Evolutionary conservation across 1,140 invertebrate species (phyloP).

Genomic region (Plutomurus gul): DNA sequence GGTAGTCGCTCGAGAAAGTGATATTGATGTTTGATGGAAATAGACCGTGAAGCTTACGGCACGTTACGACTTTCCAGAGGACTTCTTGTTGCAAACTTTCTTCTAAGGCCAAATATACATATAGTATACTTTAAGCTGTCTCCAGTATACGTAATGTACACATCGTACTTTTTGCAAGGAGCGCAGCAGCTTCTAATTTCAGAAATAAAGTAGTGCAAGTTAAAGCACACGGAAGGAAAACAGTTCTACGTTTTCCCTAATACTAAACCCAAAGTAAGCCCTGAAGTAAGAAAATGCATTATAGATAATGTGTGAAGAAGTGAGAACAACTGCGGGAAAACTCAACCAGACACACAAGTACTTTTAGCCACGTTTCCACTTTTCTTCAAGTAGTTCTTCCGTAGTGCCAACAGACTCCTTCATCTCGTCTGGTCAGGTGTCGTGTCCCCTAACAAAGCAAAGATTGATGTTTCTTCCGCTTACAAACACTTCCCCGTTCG

Average conservation of each 20-base stretch:
- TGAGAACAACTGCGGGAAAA: neutral
- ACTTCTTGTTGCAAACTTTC: neutral
- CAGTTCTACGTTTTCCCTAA: neutral
- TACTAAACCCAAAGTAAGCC: neutral
- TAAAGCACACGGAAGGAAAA: neutral
- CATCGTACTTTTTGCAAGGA: too few relatives aligned
- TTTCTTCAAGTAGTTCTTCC: too few relatives aligned
- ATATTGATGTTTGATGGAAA: conserved; percentile 11
- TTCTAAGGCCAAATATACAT: neutral
- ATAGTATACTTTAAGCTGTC: too few relatives aligned
- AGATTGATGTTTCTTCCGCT: neutral
- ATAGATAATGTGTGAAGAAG: neutral
- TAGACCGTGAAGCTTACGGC: neutral
- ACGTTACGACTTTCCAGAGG: neutral
- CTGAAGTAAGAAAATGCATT: neutral
- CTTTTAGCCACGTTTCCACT: too few relatives aligned
- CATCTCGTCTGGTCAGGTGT: neutral
- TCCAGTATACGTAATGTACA: too few relatives aligned
- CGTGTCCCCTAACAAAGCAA: neutral
- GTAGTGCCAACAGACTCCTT: neutral
- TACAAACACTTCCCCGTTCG: too few relatives aligned
- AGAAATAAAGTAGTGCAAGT: neutral
- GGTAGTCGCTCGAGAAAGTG: neutral
- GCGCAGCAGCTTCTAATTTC: neutral
- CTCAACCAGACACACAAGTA: too few relatives aligned